Evolutionary conservation across 2,797 vertebrate genomes (phyloP), one percentile per base, ranked within the genome.

Genomic region (Nannoperca australis): DNA sequence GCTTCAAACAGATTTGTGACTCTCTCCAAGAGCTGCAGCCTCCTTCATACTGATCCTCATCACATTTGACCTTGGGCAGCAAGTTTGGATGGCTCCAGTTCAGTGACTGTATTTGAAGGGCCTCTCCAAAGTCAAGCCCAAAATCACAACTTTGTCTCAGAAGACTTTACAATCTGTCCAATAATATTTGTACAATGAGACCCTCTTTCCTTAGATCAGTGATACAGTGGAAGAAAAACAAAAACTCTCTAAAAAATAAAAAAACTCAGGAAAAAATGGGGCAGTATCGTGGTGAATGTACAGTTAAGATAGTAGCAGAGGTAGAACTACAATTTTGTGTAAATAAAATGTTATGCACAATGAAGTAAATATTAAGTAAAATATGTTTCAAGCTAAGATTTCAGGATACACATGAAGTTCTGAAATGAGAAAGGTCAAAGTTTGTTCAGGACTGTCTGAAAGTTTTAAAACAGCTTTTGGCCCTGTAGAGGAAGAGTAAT

Each of bases 21-120:
- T 27, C 18, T 42, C 51, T 58, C 49, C 9, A 34, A 62, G 20
- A 58, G 38, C 30, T 24, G 42, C 17, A 22, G n/a, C 38, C 30
- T 38, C 58, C 15, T 54, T 60, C 20, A 51, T 13, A 3, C 24
- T 44, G 24, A 32, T 38, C 47, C 22, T 81, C 72, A 62, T 49
- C 44, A 58, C 22, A 24, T 66, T 55, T 36, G 55, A 76, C 50
- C 73, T 44, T 65, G 60, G 54, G 30, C 24, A 18, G 40, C 22
- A 63, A 61, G 70, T 70, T 62, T 38, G 36, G 55, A 55, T n/a
- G 5, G n/a, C 51, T 73, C n/a, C 12, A 40, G 54, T 56, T 77
- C 18, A 61, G n/a, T 0, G 11, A 69, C 18, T 69, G 22, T 45
- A 63, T 65, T 45, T 32, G 0, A 65, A 65, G 18, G 34, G 20